These are phyloP conservation scores for Scolanthus callimorphus DNA, from an alignment of 92 coral and sea anemone species.

Conservation along the genomic window DNA sequence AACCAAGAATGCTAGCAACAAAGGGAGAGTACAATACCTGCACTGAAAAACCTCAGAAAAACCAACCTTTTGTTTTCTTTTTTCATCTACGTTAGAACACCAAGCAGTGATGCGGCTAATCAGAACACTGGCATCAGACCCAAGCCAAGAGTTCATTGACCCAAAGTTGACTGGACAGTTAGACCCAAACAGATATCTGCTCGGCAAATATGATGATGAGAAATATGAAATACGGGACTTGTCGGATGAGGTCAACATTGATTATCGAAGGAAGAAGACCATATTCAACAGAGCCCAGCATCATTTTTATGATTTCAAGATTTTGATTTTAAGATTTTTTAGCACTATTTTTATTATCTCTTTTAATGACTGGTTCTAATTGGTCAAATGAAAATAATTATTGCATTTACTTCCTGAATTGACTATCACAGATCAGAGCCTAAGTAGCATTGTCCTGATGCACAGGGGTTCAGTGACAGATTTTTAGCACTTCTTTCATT, in stretches of 20 bases:
- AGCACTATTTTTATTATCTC: background rate
- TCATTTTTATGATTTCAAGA: constrained; percentile 28
- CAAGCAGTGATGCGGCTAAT: constrained; percentile 73
- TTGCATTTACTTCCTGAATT: too few species aligned
- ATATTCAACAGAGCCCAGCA: constrained; percentile 20
- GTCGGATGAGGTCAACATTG: constrained; percentile 12
- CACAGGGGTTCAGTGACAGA: too few species aligned
- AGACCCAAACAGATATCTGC: constrained; percentile 79
- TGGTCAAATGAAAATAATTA: too few species aligned
- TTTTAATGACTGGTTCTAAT: background rate
- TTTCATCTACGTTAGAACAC: constrained; percentile 41
- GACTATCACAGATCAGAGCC: too few species aligned
- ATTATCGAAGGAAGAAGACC: constrained; percentile 29
- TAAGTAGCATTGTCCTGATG: too few species aligned
- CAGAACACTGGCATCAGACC: constrained; percentile 65
- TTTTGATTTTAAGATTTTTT: background rate
- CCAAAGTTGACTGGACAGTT: constrained; percentile 68
- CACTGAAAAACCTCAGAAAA: too few species aligned
- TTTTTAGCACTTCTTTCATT: too few species aligned
- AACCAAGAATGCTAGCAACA: too few species aligned
- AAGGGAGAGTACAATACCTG: too few species aligned
- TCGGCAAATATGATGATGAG: constrained; percentile 50
- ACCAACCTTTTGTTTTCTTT: too few species aligned
- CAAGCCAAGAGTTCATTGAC: constrained; percentile 60
- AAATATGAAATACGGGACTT: constrained; percentile 4